These are phyloP conservation scores for Cosmia pyralina DNA, from an alignment of 2,888 invertebrate genomes.

Conservation along the genomic window DNA sequence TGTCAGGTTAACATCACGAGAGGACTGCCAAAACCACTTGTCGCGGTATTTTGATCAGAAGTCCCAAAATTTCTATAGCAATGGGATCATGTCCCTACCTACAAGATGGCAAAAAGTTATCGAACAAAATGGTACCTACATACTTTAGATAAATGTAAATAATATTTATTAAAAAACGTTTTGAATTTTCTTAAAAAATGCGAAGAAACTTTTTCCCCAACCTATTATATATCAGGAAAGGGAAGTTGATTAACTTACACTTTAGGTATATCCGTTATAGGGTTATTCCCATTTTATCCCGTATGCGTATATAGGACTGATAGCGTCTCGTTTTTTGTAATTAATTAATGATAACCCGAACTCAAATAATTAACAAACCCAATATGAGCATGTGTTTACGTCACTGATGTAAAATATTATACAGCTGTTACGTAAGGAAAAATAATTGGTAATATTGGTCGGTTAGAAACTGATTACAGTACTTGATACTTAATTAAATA, in stretches of 20 bases:
- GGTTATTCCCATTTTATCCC: conserved; percentile 13
- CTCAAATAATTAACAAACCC: conserved; percentile 6
- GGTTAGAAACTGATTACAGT: conserved; percentile 4
- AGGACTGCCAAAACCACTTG: no score
- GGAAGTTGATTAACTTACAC: conserved; percentile 16
- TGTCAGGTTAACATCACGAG: no score
- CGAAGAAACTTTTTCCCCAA: no score
- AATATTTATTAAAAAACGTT: no score
- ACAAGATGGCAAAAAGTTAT: no score
- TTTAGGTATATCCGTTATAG: background rate
- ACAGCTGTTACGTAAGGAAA: conserved; percentile 11
- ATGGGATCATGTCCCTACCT: no score
- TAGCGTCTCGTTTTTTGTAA: conserved; percentile 13
- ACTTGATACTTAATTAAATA: background rate
- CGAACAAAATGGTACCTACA: no score
- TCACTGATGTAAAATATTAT: conserved; percentile 17
- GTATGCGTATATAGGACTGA: conserved; percentile 15
- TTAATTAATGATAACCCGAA: conserved; percentile 23
- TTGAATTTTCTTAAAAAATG: no score
- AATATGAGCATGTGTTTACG: conserved; percentile 9
- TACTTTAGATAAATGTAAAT: no score
- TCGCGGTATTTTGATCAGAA: no score
- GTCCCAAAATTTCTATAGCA: no score
- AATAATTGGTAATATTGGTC: background rate
- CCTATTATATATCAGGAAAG: background rate